Evolutionary conservation across 2,113 vertebrate genomes (phyloP), one percentile per base, ranked within the genome.

Genomic region (Tetraodon nigroviridis): DNA sequence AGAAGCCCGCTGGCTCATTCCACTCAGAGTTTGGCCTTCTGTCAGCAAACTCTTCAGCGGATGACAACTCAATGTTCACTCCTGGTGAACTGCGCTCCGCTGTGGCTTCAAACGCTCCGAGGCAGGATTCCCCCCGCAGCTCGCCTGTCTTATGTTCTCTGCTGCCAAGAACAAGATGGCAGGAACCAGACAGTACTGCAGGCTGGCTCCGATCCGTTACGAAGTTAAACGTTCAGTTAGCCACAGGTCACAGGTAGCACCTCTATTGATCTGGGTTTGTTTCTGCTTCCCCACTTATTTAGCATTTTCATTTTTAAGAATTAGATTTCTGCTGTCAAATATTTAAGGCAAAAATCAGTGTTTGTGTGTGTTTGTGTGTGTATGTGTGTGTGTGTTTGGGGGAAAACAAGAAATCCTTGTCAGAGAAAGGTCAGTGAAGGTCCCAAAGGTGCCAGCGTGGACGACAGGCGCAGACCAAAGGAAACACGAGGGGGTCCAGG

Each of bases 141-240:
- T 55, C 53, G 49, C 71, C 67, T 51, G 46, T 76, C 55, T 64
- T 78, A 69, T 73, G 64, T 58, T 55, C 64, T 74, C 42, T 16
- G 40, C 67, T 32, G 29, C 60, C n/a, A 17, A 71, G 67, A 73
- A 68, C 69, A 67, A 70, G 78, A 73, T 62, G 58, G 58, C 20
- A 32, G 67, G 62, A 72, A 24, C 45, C 55, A 67, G 70, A 62
- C 24, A 27, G 24, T 27, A 27, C 51, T 65, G 65, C 47, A 75
- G 81, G 61, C 24, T 57, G 22, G 58, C 78, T 85, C 84, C 83
- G 78, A 85, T 87, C 78, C 60, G 45, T 32, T 70, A 57, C 60
- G 1, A 55, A 81, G 64, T 81, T 65, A 78, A 81, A 77, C 61
- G 64, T 37, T 12, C 32, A 37, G 1, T 37, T 37, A 37, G 32